A percentile compares a stretch with the other conserved stretches of the same genome.
Evolutionary conservation across 2,797 vertebrate species (phyloP).

Genomic region (Poliocrania exsul): DNA sequence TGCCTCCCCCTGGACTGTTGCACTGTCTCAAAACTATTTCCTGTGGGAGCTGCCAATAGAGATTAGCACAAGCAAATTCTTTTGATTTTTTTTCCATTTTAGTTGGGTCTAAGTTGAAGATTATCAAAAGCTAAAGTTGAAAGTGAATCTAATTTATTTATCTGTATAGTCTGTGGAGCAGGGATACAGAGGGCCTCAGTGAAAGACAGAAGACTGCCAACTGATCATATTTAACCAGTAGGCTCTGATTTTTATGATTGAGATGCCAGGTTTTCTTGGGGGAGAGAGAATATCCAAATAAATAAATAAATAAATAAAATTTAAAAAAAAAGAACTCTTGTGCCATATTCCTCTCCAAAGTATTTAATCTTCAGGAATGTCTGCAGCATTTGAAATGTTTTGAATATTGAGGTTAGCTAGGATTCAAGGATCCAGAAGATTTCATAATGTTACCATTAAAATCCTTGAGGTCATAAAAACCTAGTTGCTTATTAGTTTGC

Average conservation of each 20-base stretch:
- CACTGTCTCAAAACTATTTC: neutral
- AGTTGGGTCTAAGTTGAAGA: neutral
- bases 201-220: neutral
- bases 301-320: too few relatives aligned
- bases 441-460: neutral
- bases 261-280: neutral
- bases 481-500: neutral
- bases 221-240: fast-evolving
- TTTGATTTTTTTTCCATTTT: neutral
- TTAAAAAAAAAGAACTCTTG: neutral
- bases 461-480: neutral
- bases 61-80: neutral
- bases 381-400: neutral
- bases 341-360: neutral
- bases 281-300: neutral
- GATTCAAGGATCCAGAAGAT: neutral
- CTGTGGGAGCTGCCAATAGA: neutral
- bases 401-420: neutral
- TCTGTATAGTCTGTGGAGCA: neutral
- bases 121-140: neutral
- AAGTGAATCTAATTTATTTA: neutral
- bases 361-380: neutral
- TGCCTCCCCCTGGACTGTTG: neutral
- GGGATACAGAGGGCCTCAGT: neutral
- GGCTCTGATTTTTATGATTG: neutral